These are phyloP conservation scores for Pyrrhia umbra DNA, from an alignment of 2,888 invertebrate species.

Conservation along the genomic window DNA sequence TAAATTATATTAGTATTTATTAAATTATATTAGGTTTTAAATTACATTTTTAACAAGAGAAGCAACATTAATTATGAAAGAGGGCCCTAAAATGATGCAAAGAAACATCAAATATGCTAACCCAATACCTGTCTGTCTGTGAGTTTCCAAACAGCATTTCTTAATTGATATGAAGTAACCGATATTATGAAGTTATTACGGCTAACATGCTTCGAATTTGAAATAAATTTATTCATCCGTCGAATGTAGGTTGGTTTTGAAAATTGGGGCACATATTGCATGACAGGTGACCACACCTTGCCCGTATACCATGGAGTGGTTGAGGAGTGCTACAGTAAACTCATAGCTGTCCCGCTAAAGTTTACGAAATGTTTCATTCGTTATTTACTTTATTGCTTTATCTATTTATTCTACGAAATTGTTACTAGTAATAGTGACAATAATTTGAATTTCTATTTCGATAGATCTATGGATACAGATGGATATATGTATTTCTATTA, in stretches of 20 bases:
- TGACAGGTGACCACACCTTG: constrained; percentile 27
- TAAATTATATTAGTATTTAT: too few relatives aligned
- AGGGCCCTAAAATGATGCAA: constrained; percentile 16
- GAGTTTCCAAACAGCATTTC: constrained; percentile 37
- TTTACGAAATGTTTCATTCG: constrained; percentile 22
- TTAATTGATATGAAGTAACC: constrained; percentile 21
- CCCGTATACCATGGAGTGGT: not conserved
- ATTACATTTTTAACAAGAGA: not conserved
- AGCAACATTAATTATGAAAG: constrained; percentile 19
- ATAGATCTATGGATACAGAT: too few relatives aligned
- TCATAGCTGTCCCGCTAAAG: constrained; percentile 26
- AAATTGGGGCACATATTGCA: constrained; percentile 38
- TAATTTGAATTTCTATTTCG: too few relatives aligned
- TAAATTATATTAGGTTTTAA: too few relatives aligned
- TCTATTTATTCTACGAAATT: not conserved
- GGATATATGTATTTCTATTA: too few relatives aligned
- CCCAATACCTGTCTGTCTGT: constrained; percentile 5
- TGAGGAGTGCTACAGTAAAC: constrained; percentile 33
- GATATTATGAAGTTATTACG: constrained; percentile 23
- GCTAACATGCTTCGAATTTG: constrained; percentile 22
- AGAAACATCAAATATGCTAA: constrained; percentile 19
- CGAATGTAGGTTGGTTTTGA: constrained; percentile 6
- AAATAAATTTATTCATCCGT: constrained; percentile 17
- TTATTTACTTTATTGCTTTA: constrained; percentile 1
- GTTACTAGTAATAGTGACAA: too few relatives aligned